Conservation (phyloP, 2,113 vertebrate genomes). For the Notiomystis cincta region DNA sequence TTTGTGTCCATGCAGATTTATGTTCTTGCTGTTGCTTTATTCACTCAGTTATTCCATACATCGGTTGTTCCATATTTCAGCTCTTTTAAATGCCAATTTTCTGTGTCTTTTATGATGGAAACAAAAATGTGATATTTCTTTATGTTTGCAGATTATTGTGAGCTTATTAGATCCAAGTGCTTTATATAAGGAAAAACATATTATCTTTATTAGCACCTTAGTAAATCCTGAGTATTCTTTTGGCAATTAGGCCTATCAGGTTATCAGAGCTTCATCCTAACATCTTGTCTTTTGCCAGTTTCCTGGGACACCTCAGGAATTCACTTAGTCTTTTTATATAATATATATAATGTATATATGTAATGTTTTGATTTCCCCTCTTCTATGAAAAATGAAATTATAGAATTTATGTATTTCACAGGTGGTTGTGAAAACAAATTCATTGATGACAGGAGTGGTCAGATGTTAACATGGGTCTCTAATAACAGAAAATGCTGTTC, state of each 20-base stretch:
- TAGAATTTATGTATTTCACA: background rate
- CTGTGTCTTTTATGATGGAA: background rate
- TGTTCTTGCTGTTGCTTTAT: background rate
- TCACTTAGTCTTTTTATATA: background rate
- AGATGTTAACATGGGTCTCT: background rate
- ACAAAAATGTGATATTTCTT: background rate
- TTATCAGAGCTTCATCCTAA: background rate
- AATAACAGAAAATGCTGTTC: background rate
- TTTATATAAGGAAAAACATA: background rate
- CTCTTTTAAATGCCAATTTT: background rate
- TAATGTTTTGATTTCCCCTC: background rate
- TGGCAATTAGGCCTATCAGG: background rate
- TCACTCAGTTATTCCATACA: background rate
- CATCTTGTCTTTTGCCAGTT: background rate
- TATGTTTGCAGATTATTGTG: background rate
- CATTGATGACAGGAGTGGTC: background rate
- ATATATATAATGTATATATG: background rate
- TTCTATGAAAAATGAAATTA: background rate
- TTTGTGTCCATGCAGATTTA: background rate
- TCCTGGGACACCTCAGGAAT: background rate
- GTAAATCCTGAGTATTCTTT: background rate
- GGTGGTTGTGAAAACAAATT: background rate
- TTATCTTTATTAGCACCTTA: background rate
- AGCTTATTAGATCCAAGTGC: background rate
- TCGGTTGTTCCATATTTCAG: background rate